phyloP scores from a whole-genome alignment of 2,113 vertebrate species.

The Oryzias javanicus region DNA sequence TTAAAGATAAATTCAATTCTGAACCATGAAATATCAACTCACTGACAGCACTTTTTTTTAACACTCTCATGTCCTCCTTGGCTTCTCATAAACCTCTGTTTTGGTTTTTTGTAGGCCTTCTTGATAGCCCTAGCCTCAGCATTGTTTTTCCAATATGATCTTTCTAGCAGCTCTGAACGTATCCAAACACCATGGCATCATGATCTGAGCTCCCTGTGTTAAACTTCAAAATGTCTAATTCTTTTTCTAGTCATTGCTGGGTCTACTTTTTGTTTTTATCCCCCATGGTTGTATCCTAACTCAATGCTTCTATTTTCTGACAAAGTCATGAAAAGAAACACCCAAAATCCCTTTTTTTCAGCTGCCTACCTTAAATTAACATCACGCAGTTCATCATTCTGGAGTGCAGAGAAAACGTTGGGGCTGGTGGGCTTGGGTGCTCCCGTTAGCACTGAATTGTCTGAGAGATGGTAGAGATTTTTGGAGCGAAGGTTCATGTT shows the following conservation, averaged over 20 bases:
- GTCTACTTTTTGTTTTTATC: neutral
- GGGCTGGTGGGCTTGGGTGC: slow-evolving; percentile 59
- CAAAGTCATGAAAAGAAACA: neutral
- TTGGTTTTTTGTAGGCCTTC: too few relatives aligned
- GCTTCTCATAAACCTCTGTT: too few relatives aligned
- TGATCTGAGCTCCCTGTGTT: too few relatives aligned
- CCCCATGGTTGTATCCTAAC: neutral
- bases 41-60: too few relatives aligned
- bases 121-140: too few relatives aligned
- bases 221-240: too few relatives aligned
- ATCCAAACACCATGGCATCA: too few relatives aligned
- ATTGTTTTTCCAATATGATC: too few relatives aligned
- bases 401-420: slow-evolving; percentile 52
- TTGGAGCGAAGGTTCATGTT: slow-evolving; percentile 51
- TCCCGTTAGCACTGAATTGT: slow-evolving; percentile 59
- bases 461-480: slow-evolving; percentile 51
- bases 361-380: slow-evolving; percentile 43
- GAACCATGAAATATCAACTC: too few relatives aligned
- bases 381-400: slow-evolving; percentile 44
- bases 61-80: too few relatives aligned
- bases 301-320: slow-evolving; percentile 5
- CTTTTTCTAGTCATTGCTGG: neutral
- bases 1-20: too few relatives aligned
- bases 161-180: too few relatives aligned
- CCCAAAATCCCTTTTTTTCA: neutral